A percentile compares a stretch with the other conserved stretches of the same genome.
Conservation (phyloP, 2,113 vertebrate species). For the Strigops habroptila region DNA sequence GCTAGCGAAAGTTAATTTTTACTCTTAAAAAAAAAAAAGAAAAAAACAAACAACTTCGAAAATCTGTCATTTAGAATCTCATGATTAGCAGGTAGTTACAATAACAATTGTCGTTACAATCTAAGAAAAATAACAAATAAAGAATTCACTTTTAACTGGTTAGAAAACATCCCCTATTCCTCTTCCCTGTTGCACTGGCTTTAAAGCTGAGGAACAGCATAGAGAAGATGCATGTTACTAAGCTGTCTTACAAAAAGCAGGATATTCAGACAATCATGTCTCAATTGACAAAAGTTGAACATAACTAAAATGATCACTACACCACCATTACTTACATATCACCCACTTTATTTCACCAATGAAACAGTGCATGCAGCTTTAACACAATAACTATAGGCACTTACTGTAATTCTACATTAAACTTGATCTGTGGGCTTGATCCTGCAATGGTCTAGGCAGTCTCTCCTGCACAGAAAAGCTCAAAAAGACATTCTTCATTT, state of each 20-base stretch:
- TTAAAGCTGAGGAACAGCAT: background rate
- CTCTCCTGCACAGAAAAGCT: background rate
- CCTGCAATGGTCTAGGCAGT: background rate
- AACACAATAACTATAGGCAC: background rate
- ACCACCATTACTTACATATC: background rate
- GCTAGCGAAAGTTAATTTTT: background rate
- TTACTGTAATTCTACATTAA: background rate
- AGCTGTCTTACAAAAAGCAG: background rate
- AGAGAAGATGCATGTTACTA: background rate
- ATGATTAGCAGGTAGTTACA: background rate
- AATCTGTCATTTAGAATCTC: background rate
- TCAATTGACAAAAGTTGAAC: background rate
- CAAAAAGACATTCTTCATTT: background rate
- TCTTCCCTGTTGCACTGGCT: background rate
- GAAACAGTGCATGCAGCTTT: background rate
- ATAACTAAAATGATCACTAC: background rate
- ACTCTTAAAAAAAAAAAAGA: background rate
- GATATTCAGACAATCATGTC: background rate
- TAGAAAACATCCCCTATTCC: background rate
- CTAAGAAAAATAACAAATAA: background rate
- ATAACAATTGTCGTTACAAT: background rate
- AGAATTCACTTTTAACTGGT: background rate
- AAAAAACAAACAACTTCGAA: background rate
- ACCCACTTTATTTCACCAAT: background rate
- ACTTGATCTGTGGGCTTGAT: background rate